Base-by-base conservation (phyloP, 2,888 invertebrate species). In the Pseudococcus jackbeardsleyi region DNA sequence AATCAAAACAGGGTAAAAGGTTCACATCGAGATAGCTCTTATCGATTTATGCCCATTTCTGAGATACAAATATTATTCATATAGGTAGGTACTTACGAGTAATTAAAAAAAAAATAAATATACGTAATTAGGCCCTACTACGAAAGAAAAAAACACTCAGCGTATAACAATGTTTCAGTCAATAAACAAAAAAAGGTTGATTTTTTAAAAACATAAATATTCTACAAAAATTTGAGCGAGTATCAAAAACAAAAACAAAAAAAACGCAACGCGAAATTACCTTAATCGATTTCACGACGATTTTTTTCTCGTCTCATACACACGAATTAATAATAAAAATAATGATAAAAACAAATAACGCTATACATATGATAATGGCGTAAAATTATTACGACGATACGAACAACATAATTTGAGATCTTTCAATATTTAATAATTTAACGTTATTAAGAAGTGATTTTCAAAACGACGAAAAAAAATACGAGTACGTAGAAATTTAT, bases 31-130 rank as follows among this genome's bases (percentile, higher is more conserved):
- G n/a, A 59, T 12, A 12, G 33, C 12, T 22, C 22, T 19, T 79
- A 42, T 79, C 84, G 59, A 59, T 50, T 39, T 33, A 59, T 85
- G 85, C 85, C 85, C 85, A 85, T 85, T 85, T 85, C 85, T 59
- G 85, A 11, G 9, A 42, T 42, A 79, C n/a, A 79, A 42, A 79
- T n/a, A 85, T 85, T 48, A 42, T 50, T 19, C 22, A 84, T 84
- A 84, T 33, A 33, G 26, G 26, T 15, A 48, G 50, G 26, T 50
- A 59, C 59, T 54, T 85, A 85, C 22, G 15, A 42, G 54, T 59
- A 33, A 64, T 39, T 64, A 17, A 59, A 26, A 85, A 26, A 85
- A 59, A 39, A 50, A 77, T 33, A n/a, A 50, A 50, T 33, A 50
- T 84, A 84, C 50, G 12, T 22, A 50, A 12, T 84, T 54, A 54